Percentiles rank a stretch among this genome's conserved stretches.
phyloP scores from a whole-genome alignment of 2,113 vertebrate species.

The Catharus fuscescens region DNA sequence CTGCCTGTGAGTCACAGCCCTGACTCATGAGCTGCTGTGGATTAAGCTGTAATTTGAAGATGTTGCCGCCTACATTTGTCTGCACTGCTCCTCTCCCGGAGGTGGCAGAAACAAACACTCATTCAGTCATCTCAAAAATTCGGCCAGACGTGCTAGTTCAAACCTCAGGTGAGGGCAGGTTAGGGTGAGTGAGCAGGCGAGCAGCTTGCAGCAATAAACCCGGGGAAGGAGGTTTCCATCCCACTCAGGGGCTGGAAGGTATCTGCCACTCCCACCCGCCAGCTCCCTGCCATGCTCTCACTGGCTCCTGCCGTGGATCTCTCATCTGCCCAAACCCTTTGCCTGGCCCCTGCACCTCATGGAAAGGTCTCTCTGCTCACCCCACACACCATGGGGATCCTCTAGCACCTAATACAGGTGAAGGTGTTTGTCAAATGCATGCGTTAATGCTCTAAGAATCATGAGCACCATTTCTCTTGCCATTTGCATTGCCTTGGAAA shows the following conservation, averaged over 20 bases:
- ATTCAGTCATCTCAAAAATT: neutral
- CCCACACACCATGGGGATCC: fast-evolving
- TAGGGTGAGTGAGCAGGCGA: neutral
- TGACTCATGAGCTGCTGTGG: conserved; percentile 15
- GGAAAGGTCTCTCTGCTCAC: neutral
- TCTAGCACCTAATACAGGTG: neutral
- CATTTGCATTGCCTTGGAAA: neutral
- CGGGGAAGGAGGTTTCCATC: neutral
- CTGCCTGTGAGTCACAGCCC: conserved; percentile 31
- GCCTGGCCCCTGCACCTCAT: neutral
- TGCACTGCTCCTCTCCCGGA: neutral
- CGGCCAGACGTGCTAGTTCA: neutral
- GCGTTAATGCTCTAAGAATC: neutral
- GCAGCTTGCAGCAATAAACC: neutral
- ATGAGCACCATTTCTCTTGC: neutral
- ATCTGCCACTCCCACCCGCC: fast-evolving
- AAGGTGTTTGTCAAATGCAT: neutral
- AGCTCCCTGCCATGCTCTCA: neutral
- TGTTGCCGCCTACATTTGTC: conserved; percentile 18
- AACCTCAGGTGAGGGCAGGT: neutral
- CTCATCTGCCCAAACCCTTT: neutral
- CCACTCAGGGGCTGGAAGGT: neutral
- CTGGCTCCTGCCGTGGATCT: neutral
- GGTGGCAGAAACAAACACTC: conserved; percentile 33
- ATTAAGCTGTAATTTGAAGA: conserved; percentile 36